Evolutionary conservation across 2,113 vertebrate species (phyloP).

Genomic region (Sceloporus undulatus): DNA sequence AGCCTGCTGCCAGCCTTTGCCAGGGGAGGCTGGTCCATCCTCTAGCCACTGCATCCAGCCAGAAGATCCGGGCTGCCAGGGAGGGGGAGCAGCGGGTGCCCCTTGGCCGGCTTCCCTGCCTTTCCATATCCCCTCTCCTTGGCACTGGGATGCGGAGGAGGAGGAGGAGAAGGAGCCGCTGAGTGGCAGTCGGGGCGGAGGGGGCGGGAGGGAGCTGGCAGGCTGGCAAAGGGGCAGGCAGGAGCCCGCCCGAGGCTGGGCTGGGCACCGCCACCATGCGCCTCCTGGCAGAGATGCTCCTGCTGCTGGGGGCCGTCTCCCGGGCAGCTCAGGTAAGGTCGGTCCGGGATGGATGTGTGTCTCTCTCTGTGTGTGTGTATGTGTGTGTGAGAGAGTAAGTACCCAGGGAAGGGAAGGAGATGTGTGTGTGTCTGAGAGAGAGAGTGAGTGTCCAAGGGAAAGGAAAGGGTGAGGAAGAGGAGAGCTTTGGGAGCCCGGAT

Average conservation of each 20-base stretch:
- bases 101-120: neutral
- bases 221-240: neutral
- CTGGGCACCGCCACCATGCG: constrained; percentile 24
- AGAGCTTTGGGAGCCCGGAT: too few relatives aligned
- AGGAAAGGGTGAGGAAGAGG: too few relatives aligned
- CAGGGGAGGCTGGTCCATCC: neutral
- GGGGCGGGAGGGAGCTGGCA: neutral
- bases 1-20: neutral
- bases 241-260: constrained; percentile 5
- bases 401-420: neutral
- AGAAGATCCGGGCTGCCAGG: neutral
- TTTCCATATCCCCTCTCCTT: neutral
- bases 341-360: too few relatives aligned
- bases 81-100: neutral
- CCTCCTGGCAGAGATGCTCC: constrained; percentile 15
- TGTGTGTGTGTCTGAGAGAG: too few relatives aligned
- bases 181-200: neutral
- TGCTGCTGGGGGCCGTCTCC: constrained; percentile 31
- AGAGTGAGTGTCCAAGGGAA: too few relatives aligned
- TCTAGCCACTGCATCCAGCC: neutral
- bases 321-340: constrained; percentile 31
- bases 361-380: neutral
- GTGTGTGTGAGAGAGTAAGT: neutral
- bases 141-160: constrained; percentile 31
- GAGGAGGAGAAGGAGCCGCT: too few relatives aligned